Percentiles rank a stretch among this genome's conserved stretches.
These are phyloP conservation scores for Aramus guarauna DNA, from an alignment of 2,113 vertebrate species.

Conservation along the genomic window DNA sequence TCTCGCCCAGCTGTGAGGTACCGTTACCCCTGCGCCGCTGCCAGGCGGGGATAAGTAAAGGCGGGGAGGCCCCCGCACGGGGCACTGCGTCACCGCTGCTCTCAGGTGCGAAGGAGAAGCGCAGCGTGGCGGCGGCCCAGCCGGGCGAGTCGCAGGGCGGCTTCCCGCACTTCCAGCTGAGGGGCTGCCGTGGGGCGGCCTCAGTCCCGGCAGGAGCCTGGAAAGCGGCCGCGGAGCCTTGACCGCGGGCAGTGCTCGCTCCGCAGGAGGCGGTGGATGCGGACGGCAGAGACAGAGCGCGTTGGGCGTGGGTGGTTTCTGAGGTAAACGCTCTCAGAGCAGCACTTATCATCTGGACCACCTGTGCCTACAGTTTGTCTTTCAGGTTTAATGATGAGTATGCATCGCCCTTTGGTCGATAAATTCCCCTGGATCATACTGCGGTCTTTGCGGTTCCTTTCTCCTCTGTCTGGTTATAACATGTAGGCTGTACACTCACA, in stretches of 20 bases:
- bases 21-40: neutral
- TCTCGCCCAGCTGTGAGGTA: neutral
- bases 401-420: neutral
- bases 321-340: neutral
- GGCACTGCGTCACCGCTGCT: neutral
- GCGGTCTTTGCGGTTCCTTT: neutral
- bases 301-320: rapidly evolving
- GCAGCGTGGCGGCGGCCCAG: neutral
- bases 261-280: rapidly evolving
- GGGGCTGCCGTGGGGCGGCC: too few species aligned
- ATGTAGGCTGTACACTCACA: neutral
- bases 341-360: rapidly evolving
- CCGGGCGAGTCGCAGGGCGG: neutral
- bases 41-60: neutral
- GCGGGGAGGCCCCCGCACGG: neutral
- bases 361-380: neutral
- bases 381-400: neutral
- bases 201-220: neutral
- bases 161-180: neutral
- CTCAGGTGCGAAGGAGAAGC: neutral
- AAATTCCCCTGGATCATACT: rapidly evolving
- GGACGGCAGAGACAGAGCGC: rapidly evolving
- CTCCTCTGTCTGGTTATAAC: neutral
- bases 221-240: neutral
- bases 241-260: neutral